Conservation (phyloP, 64 coral and sea anemone species). For the Orbicella faveolata region DNA sequence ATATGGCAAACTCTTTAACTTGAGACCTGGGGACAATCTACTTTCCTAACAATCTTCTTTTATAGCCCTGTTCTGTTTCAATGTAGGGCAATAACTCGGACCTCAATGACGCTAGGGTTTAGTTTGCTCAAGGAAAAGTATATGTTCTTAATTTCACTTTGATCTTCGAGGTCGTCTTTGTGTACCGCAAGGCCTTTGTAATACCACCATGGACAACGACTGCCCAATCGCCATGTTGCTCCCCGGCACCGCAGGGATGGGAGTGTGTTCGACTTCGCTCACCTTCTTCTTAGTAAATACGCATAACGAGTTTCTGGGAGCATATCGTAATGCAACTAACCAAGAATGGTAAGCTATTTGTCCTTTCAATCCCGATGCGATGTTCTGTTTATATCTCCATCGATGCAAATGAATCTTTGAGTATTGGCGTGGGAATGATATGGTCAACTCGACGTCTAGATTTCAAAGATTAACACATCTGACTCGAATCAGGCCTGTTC, state of each 20-base stretch:
- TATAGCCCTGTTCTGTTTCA: too few species aligned
- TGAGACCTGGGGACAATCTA: too few species aligned
- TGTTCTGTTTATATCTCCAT: not conserved
- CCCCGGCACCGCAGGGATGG: constrained; percentile 21
- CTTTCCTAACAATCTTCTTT: too few species aligned
- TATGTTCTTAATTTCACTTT: not conserved
- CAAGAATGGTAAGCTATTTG: not conserved
- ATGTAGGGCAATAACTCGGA: too few species aligned
- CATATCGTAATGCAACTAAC: constrained; percentile 15
- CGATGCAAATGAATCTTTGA: not conserved
- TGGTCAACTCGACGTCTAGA: not conserved
- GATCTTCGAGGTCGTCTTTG: not conserved
- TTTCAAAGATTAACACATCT: not conserved
- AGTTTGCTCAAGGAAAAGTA: too few species aligned
- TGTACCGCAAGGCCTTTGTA: constrained; percentile 20
- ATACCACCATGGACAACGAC: constrained; percentile 27
- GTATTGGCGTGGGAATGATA: not conserved
- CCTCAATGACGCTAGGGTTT: too few species aligned
- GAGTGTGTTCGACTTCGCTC: not conserved
- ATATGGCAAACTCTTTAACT: not conserved
- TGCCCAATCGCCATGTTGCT: constrained; percentile 34
- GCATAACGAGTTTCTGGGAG: constrained; percentile 29
- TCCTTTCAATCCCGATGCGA: not conserved
- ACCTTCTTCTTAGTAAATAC: constrained; percentile 25
- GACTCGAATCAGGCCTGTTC: not conserved